Evolutionary conservation across 2,113 vertebrate species (phyloP).

Genomic region (Brienomyrus brachyistius): DNA sequence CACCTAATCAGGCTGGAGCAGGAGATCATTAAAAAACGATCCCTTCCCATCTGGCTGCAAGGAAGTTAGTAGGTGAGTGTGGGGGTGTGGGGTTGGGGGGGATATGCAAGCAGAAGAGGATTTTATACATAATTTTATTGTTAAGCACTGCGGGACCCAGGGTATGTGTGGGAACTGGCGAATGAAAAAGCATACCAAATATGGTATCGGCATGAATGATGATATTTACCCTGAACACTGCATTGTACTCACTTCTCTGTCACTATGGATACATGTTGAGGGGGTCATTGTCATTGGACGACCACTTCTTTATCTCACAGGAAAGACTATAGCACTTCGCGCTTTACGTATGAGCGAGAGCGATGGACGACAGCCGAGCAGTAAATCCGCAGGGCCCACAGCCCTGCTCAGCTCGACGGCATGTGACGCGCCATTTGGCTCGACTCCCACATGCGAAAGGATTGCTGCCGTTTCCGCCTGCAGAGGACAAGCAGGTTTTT

Average conservation of each 20-base stretch:
- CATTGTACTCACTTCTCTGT: background rate
- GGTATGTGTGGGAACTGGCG: background rate
- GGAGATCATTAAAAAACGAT: background rate
- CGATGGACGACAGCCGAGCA: background rate
- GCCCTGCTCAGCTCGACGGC: background rate
- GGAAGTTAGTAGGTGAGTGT: conserved; percentile 1
- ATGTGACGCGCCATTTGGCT: background rate
- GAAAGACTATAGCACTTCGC: background rate
- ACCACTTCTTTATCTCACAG: background rate
- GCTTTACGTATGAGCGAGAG: background rate
- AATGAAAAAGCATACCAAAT: background rate
- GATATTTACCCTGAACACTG: background rate
- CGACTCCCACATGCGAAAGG: background rate
- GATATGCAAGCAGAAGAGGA: background rate
- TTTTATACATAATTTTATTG: background rate
- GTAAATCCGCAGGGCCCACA: background rate
- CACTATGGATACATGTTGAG: background rate
- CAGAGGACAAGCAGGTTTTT: background rate
- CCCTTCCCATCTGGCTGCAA: conserved; percentile 1
- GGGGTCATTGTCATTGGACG: background rate
- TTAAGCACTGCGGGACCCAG: background rate
- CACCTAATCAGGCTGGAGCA: background rate
- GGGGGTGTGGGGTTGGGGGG: background rate
- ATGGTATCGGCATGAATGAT: background rate
- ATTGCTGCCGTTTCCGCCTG: background rate